Evolutionary conservation across 2,797 vertebrate genomes (phyloP), one percentile per base, ranked within the genome.

Genomic region (Hylomyscus alleni): DNA sequence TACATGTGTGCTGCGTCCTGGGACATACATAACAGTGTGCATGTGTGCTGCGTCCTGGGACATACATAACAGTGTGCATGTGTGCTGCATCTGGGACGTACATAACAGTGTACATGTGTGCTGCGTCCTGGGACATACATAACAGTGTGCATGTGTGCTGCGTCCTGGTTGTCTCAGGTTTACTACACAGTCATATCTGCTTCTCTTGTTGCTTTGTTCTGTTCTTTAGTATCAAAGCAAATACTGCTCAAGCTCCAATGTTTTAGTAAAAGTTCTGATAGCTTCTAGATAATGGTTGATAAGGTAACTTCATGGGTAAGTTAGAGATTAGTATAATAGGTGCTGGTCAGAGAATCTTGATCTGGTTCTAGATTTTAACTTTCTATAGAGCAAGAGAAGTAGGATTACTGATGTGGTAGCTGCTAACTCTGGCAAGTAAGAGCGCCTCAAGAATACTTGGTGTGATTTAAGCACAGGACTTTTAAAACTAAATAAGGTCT

Each of bases 401-500:
- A 9, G 10, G 77, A 6, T 77, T 52, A 47, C 22, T 90, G 29
- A 2, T n/a, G 6, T 93, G 86, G 17, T 78, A 29, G 77, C 52
- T 40, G 14, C 20, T 58, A 40, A 89, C 22, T 76, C 44, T 84
- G 90, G 44, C 62, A 60, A 20, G 44, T 58, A 17, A 26, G 26
- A 50, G 52, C 6, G 34, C 58, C 62, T 40, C 67, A 15, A 24
- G 58, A 14, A 65, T 93, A 29, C 76, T 90, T 78, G 52, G 29
- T 44, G 52, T 20, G 44, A 6, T 76, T 94, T 78, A 72, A 67
- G 54, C 75, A 1, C 17, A 40, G 40, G 76, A 91, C 93, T 95
- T 76, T 9, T 37, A 44, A 89, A 76, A 93, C 86, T 88, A 83
- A 78, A 56, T 78, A 20, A 89, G 85, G 88, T 95, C 62, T 92